Evolutionary conservation across 92 coral and sea anemone species (phyloP).

Genomic region (Phenganax stokvisi): DNA sequence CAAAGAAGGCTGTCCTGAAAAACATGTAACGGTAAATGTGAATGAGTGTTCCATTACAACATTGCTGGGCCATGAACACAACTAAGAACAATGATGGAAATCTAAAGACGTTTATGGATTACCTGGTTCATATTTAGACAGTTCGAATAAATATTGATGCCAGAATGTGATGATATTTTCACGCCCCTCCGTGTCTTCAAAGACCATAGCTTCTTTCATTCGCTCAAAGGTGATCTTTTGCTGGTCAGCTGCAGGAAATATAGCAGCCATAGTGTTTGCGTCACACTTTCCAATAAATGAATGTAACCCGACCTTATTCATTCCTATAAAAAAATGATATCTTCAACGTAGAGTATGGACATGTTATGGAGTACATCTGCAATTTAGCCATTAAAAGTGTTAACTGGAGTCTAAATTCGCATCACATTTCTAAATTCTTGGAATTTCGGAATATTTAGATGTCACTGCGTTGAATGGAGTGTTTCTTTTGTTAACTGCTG

Average conservation of each 20-base stretch:
- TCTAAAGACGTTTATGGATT: neutral
- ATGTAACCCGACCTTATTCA: constrained; percentile 44
- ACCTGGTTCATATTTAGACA: constrained; percentile 40
- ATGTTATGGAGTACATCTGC: neutral
- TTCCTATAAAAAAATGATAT: constrained; percentile 24
- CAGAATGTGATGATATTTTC: constrained; percentile 13
- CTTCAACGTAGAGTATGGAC: neutral
- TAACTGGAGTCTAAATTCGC: too few relatives aligned
- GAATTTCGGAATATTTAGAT: too few relatives aligned
- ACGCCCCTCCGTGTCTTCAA: constrained; percentile 27
- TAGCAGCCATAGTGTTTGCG: neutral
- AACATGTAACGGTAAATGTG: neutral
- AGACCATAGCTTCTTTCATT: neutral
- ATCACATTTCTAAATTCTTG: too few relatives aligned
- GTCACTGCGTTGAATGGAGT: too few relatives aligned
- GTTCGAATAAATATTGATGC: constrained; percentile 8
- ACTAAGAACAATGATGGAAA: neutral
- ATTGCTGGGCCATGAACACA: neutral
- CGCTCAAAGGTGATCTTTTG: neutral
- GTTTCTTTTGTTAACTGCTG: too few relatives aligned
- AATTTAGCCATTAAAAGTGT: neutral
- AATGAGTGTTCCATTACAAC: neutral
- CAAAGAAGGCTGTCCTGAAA: constrained; percentile 31
- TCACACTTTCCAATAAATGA: constrained; percentile 21
- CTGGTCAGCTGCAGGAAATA: neutral